Base-by-base conservation (phyloP, 1,140 invertebrate species). In the Drosophila nigrodunni region DNA sequence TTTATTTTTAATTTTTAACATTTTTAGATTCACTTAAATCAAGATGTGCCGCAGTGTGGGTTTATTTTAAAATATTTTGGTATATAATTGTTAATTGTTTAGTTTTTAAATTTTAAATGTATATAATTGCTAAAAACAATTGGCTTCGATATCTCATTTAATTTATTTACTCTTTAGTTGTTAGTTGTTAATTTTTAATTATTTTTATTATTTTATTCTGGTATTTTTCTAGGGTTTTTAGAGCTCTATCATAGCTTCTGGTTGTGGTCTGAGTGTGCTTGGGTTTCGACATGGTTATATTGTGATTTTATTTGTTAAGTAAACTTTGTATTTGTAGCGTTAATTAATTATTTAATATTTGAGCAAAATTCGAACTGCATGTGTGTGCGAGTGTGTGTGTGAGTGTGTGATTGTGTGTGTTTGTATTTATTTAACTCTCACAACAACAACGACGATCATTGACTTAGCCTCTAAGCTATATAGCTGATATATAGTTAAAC, bases 101-200 rank as follows among this genome's bases (percentile, higher is more conserved):
- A 47, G 11, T 41, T 55, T 75, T 73, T 41, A 67, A 59, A 74
- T 74, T 79, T 55, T 50, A 62, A 62, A 59, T 80, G 59, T 76
- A 86, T 89, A 85, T 89, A 89, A 89, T 89, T 89, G 85, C 85
- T 89, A 85, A 89, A 82, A 89, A 89, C 85, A 89, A 89, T 89
- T 89, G 85, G 85, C 85, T 89, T 89, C 78, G 85, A 83, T 87
- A 58, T 50, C 15, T 62, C 34, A 41, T 69, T 57, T 39, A 50
- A 73, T 59, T 35, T 8, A 10, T 49, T 34, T 54, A 7, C 43
- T 41, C 21, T 18, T 15, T 43, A 6, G 10, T 41, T 52, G 0
- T 3, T 18, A 37, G 39, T 34, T 37, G 13, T 25, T 49, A 11
- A 44, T 18, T 54, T 54, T 74, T 58, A 47, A 77, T 77, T 30